These are phyloP conservation scores for Nothoprocta perdicaria DNA, from an alignment of 2,113 vertebrate genomes.

Conservation along the genomic window DNA sequence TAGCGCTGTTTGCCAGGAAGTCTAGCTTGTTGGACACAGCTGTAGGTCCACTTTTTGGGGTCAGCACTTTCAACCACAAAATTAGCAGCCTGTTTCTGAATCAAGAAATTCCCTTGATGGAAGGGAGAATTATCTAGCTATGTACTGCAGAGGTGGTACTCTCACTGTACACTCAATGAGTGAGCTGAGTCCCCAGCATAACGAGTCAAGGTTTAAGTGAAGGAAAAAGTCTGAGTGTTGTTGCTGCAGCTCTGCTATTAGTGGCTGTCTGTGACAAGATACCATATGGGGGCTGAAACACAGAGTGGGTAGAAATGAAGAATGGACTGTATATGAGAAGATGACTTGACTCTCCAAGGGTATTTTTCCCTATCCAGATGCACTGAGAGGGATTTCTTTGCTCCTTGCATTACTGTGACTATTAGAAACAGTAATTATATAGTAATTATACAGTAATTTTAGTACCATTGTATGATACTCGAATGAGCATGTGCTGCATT, in stretches of 20 bases:
- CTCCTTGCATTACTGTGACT: neutral
- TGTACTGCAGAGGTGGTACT: neutral
- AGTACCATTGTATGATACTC: neutral
- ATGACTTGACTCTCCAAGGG: neutral
- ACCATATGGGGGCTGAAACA: neutral
- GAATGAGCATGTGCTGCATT: neutral
- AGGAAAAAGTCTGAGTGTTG: neutral
- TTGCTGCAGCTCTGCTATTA: neutral
- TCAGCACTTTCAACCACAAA: conserved; percentile 32
- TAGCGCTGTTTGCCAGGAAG: neutral
- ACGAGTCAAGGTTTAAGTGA: neutral
- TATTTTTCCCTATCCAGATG: neutral
- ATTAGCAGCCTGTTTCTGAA: neutral
- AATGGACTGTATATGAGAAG: neutral
- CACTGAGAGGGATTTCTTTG: conserved; percentile 13
- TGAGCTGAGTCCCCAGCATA: neutral
- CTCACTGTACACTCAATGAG: rapidly evolving
- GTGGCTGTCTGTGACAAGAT: conserved; percentile 3
- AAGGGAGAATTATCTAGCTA: neutral
- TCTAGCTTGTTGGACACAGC: neutral
- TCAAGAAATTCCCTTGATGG: neutral
- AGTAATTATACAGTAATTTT: too few species aligned
- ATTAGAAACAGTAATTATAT: neutral
- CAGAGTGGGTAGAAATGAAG: conserved; percentile 5
- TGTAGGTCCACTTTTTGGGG: conserved; percentile 6